Conservation (phyloP, 2,113 vertebrate species). For the Chloropsis hardwickii region DNA sequence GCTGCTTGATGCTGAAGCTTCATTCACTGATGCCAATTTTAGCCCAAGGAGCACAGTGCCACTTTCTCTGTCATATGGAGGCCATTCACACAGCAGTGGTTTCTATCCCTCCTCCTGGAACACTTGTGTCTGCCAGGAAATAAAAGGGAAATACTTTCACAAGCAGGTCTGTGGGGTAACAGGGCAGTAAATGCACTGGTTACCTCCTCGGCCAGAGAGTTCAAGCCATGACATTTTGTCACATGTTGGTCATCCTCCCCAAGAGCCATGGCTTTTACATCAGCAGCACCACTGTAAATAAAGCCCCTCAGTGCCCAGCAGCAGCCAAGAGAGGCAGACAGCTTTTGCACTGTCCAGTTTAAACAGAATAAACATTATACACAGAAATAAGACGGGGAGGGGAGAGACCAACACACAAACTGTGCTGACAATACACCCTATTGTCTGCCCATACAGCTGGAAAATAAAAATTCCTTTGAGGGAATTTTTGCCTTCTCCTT, state of each 20-base stretch:
- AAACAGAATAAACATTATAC: slow-evolving; percentile 21
- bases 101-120: neutral
- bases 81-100: neutral
- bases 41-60: neutral
- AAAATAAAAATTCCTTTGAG: slow-evolving; percentile 1
- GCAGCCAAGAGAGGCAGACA: neutral
- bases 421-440: neutral
- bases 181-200: accelerated
- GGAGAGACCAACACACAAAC: neutral
- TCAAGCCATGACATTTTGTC: neutral
- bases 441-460: neutral
- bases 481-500: neutral
- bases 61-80: neutral
- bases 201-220: neutral
- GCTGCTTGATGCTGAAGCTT: neutral
- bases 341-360: neutral
- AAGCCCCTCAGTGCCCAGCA: neutral
- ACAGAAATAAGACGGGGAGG: neutral
- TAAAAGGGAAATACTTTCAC: neutral
- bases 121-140: neutral
- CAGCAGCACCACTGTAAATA: neutral
- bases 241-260: neutral
- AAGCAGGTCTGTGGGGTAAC: neutral
- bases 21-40: neutral
- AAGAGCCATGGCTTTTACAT: neutral